Evolutionary conservation across 2,113 vertebrate species (phyloP).

Genomic region (Brachyhypopomus occidentalis): DNA sequence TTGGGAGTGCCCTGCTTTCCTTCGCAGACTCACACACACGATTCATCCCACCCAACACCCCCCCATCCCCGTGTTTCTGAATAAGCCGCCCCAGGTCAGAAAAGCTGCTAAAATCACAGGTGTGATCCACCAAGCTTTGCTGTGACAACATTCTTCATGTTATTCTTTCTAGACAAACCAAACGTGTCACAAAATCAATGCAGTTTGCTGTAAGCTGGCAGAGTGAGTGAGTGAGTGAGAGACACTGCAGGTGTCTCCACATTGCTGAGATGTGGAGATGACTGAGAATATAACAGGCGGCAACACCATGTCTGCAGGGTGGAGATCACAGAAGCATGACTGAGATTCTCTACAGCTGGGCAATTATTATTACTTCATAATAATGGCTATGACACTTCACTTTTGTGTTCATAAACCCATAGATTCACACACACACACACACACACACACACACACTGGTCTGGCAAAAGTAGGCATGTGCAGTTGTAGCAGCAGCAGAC

Average conservation of each 20-base stretch:
- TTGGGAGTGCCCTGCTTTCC: background rate
- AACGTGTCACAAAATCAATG: conserved; percentile 76
- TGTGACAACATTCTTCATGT: conserved; percentile 68
- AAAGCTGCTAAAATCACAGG: conserved; percentile 63
- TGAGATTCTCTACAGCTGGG: background rate
- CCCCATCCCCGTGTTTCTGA: conserved; percentile 21
- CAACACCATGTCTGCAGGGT: background rate
- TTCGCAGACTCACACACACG: background rate
- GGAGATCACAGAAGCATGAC: background rate
- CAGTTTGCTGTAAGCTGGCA: conserved; percentile 56
- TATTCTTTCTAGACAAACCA: conserved; percentile 70
- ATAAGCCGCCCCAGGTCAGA: conserved; percentile 65
- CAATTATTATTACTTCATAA: conserved; percentile 15
- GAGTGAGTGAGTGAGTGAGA: conserved; percentile 35
- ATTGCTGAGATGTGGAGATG: background rate
- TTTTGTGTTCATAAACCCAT: background rate
- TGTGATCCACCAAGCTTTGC: conserved; percentile 71
- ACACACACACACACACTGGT: conserved; percentile 2
- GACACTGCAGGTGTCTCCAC: conserved; percentile 15
- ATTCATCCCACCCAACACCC: conserved; percentile 25
- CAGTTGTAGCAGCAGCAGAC: background rate
- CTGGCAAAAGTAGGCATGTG: background rate
- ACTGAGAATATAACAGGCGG: conserved; percentile 5
- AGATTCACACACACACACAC: background rate
- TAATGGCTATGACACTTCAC: background rate